Evolutionary conservation across 1,140 invertebrate genomes (phyloP).

Genomic region (Apis florea): DNA sequence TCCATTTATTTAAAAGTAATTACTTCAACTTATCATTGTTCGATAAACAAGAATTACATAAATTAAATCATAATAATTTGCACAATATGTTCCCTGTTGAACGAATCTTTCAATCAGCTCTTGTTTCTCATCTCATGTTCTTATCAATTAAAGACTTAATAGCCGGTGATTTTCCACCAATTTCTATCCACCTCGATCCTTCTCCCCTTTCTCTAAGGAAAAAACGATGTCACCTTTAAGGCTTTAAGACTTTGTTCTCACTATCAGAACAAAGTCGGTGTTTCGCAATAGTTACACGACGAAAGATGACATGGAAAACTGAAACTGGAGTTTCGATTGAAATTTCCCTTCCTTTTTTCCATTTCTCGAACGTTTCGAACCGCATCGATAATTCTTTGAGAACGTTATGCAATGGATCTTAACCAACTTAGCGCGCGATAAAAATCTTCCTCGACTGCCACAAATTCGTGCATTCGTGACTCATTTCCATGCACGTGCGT

Average conservation of each 20-base stretch:
- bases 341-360: not conserved
- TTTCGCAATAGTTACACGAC: constrained; percentile 17
- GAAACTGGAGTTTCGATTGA: not conserved
- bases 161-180: not conserved
- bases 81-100: too few relatives aligned
- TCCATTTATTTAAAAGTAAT: too few relatives aligned
- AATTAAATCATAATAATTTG: too few relatives aligned
- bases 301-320: not conserved
- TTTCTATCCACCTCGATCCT: not conserved
- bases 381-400: not conserved
- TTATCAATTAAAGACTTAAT: not conserved
- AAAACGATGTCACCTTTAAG: constrained; percentile 2
- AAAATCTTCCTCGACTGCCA: constrained; percentile 7
- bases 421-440: not conserved
- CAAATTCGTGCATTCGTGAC: constrained; percentile 18
- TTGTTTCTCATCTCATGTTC: not conserved
- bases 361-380: not conserved
- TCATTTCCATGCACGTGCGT: constrained; percentile 1
- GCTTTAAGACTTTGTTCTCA: constrained; percentile 15
- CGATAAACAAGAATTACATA: too few relatives aligned
- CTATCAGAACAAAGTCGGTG: not conserved
- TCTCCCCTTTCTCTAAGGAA: constrained; percentile 5
- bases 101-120: too few relatives aligned
- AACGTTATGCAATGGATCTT: not conserved
- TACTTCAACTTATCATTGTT: too few relatives aligned